phyloP scores from a whole-genome alignment of 2,113 vertebrate genomes.

The Oncorhynchus keta region DNA sequence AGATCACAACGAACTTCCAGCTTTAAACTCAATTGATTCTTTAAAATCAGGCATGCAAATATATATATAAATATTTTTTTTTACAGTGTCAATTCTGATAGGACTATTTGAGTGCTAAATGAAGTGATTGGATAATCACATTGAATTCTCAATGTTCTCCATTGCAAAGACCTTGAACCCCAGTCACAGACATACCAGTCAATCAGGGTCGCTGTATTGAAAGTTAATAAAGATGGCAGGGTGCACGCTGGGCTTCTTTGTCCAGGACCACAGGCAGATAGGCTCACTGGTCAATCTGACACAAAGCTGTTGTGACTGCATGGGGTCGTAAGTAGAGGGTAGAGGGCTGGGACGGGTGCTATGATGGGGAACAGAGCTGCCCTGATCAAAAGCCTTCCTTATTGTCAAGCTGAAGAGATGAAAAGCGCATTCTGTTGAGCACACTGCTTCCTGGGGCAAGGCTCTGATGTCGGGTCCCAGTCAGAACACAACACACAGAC shows the following conservation, averaged over 20 bases:
- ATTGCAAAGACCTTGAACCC: constrained; percentile 3
- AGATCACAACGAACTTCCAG: no score
- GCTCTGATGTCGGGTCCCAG: neutral
- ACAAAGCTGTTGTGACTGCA: constrained; percentile 68
- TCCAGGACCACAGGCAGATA: constrained; percentile 53
- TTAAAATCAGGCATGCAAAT: no score
- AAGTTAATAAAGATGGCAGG: constrained; percentile 55
- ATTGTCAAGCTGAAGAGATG: neutral
- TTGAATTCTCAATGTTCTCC: neutral
- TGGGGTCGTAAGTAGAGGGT: constrained; percentile 38
- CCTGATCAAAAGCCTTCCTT: constrained; percentile 18
- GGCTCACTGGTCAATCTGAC: constrained; percentile 69
- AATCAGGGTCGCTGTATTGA: constrained; percentile 41
- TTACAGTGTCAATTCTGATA: neutral
- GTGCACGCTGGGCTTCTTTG: constrained; percentile 50
- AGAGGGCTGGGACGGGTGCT: neutral
- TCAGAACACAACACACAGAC: neutral
- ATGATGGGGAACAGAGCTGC: neutral
- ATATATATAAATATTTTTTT: no score
- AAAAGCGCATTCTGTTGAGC: neutral
- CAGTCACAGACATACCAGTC: neutral
- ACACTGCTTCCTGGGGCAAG: neutral
- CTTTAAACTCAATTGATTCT: no score
- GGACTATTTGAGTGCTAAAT: neutral
- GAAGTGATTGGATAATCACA: neutral